A percentile compares a stretch with the other conserved stretches of the same genome.
Evolutionary conservation across 2,888 invertebrate species (phyloP).

Genomic region (Melanotus villosus): DNA sequence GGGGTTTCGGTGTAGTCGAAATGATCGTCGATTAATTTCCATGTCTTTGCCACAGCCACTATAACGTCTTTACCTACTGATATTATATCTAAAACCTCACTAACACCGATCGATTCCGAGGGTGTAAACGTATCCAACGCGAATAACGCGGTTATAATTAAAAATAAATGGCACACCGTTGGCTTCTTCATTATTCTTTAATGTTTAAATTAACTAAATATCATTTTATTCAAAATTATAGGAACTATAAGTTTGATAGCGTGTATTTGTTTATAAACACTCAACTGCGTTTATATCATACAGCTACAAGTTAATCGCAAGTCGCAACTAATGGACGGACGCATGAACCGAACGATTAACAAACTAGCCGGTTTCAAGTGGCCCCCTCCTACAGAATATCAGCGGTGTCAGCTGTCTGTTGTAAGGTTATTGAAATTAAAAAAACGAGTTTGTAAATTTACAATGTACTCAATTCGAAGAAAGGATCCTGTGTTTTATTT

Average conservation of each 20-base stretch:
- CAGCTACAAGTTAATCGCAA: not conserved
- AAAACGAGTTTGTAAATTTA: too few species aligned
- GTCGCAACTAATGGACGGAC: conserved; percentile 17
- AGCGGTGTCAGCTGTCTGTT: too few species aligned
- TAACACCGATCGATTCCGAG: not conserved
- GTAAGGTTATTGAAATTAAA: too few species aligned
- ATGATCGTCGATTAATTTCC: conserved; percentile 76
- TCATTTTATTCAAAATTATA: not conserved
- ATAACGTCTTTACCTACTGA: conserved; percentile 74
- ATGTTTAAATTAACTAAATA: not conserved
- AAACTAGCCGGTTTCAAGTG: not conserved
- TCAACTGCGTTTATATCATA: not conserved
- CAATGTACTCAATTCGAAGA: too few species aligned
- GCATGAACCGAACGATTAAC: conserved; percentile 21
- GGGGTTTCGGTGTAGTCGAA: conserved; percentile 70
- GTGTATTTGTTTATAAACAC: not conserved
- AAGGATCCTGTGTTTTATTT: too few species aligned
- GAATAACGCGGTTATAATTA: not conserved
- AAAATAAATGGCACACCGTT: not conserved
- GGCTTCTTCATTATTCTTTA: not conserved
- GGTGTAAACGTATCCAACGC: conserved; percentile 1
- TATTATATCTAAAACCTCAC: conserved; percentile 72
- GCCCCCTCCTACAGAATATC: too few species aligned
- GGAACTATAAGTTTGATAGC: too few species aligned
- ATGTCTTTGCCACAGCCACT: conserved; percentile 73